phyloP scores from a whole-genome alignment of 2,888 invertebrate genomes.

The Sminthurinus aureus region DNA sequence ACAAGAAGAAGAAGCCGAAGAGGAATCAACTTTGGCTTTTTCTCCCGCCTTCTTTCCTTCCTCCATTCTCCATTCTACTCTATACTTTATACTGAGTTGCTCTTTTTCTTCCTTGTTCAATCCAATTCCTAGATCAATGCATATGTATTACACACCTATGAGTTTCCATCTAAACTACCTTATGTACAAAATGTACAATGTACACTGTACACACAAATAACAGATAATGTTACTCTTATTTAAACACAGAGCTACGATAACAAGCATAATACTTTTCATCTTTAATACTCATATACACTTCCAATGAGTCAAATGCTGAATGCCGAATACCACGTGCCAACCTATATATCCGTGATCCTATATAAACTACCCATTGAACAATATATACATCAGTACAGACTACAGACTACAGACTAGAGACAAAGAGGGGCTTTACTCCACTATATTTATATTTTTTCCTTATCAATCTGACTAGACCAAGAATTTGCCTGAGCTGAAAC shows the following conservation, averaged over 20 bases:
- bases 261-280: background rate
- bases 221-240: background rate
- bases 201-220: background rate
- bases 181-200: background rate
- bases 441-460: background rate
- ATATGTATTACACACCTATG: too few relatives aligned
- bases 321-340: background rate
- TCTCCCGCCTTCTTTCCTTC: background rate
- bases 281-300: too few relatives aligned
- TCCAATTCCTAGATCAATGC: too few relatives aligned
- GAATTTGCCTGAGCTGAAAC: background rate
- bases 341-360: background rate
- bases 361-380: background rate
- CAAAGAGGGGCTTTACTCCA: background rate
- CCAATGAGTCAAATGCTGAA: background rate
- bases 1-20: background rate
- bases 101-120: too few relatives aligned
- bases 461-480: slow-evolving; percentile 11
- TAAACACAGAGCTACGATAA: background rate
- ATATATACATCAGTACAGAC: background rate
- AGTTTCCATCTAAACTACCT: too few relatives aligned
- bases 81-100: too few relatives aligned
- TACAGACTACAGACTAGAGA: background rate
- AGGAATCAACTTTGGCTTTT: background rate
- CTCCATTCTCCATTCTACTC: background rate